phyloP scores from a whole-genome alignment of 2,113 vertebrate species.

The Protobothrops mucrosquamatus region DNA sequence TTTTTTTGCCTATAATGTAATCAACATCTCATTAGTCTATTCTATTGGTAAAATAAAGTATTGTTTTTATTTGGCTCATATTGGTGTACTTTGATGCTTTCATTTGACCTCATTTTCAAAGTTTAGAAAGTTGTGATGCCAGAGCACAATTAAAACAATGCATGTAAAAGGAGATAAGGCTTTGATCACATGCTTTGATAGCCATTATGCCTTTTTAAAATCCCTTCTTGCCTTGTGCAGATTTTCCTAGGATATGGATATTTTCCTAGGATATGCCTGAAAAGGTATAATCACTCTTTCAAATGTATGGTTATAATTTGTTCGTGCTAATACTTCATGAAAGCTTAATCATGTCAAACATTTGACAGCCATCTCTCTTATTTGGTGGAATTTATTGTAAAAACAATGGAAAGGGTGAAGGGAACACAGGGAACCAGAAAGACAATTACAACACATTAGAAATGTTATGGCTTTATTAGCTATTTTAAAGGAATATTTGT shows the following conservation, averaged over 20 bases:
- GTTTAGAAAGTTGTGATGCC: background rate
- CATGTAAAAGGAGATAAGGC: background rate
- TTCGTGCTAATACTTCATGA: background rate
- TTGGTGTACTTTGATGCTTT: background rate
- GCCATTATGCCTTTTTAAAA: background rate
- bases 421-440: background rate
- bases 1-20: background rate
- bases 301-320: background rate
- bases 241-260: background rate
- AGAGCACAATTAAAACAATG: background rate
- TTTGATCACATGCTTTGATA: background rate
- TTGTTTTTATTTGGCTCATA: background rate
- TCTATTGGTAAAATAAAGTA: constrained; percentile 48
- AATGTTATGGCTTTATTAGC: background rate
- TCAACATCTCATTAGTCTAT: background rate
- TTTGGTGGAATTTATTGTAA: background rate
- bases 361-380: background rate
- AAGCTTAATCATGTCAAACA: background rate
- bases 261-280: background rate
- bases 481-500: background rate
- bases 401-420: background rate
- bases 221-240: background rate
- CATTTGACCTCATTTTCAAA: background rate
- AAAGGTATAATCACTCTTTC: background rate
- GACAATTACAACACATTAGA: background rate